Conservation (phyloP, 2,113 vertebrate species). For the Potamarius usumacintae region DNA sequence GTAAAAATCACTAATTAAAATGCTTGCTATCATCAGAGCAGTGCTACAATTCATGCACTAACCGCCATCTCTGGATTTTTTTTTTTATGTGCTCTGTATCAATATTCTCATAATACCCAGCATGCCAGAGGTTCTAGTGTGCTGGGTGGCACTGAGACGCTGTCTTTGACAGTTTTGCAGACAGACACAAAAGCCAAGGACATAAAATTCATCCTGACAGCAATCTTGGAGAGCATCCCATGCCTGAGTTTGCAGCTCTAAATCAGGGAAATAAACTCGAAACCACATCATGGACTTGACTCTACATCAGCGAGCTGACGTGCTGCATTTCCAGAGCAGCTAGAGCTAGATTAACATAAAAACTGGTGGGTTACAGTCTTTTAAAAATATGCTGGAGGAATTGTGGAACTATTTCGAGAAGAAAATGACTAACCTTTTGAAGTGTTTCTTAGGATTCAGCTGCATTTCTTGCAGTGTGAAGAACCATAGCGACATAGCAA, state of each 20-base stretch:
- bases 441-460: not conserved
- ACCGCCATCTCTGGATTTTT: conserved; percentile 1
- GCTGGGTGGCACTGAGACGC: conserved; percentile 77
- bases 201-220: conserved; percentile 82
- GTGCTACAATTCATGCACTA: conserved; percentile 77
- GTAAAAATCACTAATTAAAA: conserved; percentile 89
- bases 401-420: not conserved
- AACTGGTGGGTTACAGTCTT: not conserved
- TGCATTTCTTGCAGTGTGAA: not conserved
- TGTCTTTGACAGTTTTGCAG: conserved; percentile 77
- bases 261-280: conserved; percentile 79
- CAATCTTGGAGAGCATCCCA: conserved; percentile 82
- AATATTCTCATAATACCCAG: conserved; percentile 92
- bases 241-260: conserved; percentile 63
- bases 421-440: not conserved
- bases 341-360: conserved; percentile 30
- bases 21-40: conserved; percentile 79
- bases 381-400: not conserved
- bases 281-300: conserved; percentile 74
- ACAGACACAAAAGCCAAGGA: conserved; percentile 79
- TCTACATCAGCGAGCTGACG: conserved; percentile 72
- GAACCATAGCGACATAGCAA: not conserved
- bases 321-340: conserved; percentile 70
- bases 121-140: conserved; percentile 82
- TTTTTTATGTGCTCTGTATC: conserved; percentile 81